Conservation (phyloP, 1,140 invertebrate species). For the Drosophila rufa region DNA sequence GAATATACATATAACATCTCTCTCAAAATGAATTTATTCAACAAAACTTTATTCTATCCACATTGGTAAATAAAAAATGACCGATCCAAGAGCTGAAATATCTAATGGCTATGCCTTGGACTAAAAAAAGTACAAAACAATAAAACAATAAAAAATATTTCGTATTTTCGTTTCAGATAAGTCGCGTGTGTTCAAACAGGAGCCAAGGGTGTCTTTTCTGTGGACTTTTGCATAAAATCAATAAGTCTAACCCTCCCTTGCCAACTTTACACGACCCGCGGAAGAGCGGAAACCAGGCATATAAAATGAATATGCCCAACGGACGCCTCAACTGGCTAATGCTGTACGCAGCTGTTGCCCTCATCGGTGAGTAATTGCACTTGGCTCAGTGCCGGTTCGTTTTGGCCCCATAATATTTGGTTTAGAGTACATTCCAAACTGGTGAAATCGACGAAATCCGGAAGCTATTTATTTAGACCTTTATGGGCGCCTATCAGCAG, state of each 20-base stretch:
- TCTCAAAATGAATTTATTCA: too few relatives aligned
- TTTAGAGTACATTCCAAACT: slow-evolving; percentile 20
- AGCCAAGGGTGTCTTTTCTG: slow-evolving; percentile 54
- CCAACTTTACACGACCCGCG: slow-evolving; percentile 18
- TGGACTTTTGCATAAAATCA: slow-evolving; percentile 68
- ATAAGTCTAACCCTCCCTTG: slow-evolving; percentile 52
- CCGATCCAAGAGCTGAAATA: too few relatives aligned
- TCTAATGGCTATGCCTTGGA: too few relatives aligned
- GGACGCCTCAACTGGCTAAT: slow-evolving; percentile 74
- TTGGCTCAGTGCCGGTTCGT: slow-evolving; percentile 24
- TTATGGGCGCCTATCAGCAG: too few relatives aligned
- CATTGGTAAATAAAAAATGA: too few relatives aligned
- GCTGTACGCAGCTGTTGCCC: slow-evolving; percentile 71
- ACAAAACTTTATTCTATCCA: too few relatives aligned
- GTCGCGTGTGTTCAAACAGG: slow-evolving; percentile 26
- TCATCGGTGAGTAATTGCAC: slow-evolving; percentile 68
- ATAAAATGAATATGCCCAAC: slow-evolving; percentile 65
- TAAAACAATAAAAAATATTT: neutral
- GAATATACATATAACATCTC: too few relatives aligned
- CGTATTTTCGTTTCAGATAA: slow-evolving; percentile 31
- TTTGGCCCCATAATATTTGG: slow-evolving; percentile 12
- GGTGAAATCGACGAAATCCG: slow-evolving; percentile 6
- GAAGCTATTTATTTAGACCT: slow-evolving; percentile 6
- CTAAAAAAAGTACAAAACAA: neutral
- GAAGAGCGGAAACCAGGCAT: slow-evolving; percentile 56